phyloP scores from a whole-genome alignment of 2,113 vertebrate genomes.

The Oryzias celebensis region DNA sequence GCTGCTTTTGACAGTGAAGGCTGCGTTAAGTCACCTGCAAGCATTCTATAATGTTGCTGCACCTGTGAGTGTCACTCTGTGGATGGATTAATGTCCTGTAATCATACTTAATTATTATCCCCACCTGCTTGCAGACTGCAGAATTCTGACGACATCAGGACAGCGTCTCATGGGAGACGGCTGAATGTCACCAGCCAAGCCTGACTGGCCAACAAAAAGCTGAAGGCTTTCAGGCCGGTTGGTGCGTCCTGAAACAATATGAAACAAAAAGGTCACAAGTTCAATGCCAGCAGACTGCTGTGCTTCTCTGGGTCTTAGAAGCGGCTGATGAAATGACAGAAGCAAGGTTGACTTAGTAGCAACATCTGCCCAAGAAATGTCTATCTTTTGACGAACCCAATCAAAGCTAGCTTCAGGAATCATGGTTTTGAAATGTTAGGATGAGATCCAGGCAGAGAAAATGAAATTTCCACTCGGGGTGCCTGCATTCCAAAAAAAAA shows the following conservation, averaged over 20 bases:
- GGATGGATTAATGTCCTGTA: constrained; percentile 66
- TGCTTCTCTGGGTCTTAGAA: constrained; percentile 3
- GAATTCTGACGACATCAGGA: constrained; percentile 52
- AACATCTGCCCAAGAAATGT: constrained; percentile 8
- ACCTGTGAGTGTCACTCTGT: constrained; percentile 62
- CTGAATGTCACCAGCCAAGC: constrained; percentile 62
- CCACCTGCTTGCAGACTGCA: constrained; percentile 62
- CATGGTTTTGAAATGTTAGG: too few relatives aligned
- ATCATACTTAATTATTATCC: constrained; percentile 69
- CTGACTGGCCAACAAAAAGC: constrained; percentile 41
- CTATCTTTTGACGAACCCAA: not conserved
- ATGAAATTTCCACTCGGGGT: too few relatives aligned
- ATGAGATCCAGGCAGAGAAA: too few relatives aligned
- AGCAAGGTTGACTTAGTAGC: not conserved
- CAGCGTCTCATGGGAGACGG: constrained; percentile 41
- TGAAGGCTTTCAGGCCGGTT: constrained; percentile 60
- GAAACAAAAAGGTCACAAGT: constrained; percentile 57
- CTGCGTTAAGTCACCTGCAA: constrained; percentile 42
- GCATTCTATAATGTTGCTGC: constrained; percentile 29
- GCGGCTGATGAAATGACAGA: not conserved
- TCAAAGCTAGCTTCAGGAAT: too few relatives aligned
- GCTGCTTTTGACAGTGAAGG: constrained; percentile 17
- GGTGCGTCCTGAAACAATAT: constrained; percentile 41
- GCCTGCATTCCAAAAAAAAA: too few relatives aligned
- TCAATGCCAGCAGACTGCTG: constrained; percentile 11